phyloP scores from a whole-genome alignment of 2,888 invertebrate genomes.

The Anthoptus insignis region DNA sequence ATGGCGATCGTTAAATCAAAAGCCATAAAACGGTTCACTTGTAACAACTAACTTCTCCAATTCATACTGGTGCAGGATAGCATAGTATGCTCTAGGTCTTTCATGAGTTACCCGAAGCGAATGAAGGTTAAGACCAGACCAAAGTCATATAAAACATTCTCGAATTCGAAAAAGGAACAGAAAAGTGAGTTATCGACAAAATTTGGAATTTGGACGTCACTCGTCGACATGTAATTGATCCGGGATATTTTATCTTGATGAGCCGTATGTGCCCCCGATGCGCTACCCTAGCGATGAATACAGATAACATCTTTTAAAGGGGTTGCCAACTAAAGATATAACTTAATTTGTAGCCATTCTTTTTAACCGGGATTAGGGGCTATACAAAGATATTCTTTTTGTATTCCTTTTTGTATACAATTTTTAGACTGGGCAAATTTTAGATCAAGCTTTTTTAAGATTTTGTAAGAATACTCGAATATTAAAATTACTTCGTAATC shows the following conservation, averaged over 20 bases:
- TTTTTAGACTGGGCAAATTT: slow-evolving; percentile 61
- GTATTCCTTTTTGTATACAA: slow-evolving; percentile 64
- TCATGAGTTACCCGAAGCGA: too few relatives aligned
- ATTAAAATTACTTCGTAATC: slow-evolving; percentile 68
- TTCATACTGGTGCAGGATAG: too few relatives aligned
- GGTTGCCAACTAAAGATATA: slow-evolving; percentile 85
- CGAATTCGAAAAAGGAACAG: slow-evolving; percentile 57
- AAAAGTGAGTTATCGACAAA: slow-evolving; percentile 68
- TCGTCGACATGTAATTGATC: slow-evolving; percentile 84
- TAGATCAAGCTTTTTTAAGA: slow-evolving; percentile 74
- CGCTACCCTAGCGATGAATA: slow-evolving; percentile 79
- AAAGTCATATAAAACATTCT: slow-evolving; percentile 44
- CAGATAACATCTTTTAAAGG: slow-evolving; percentile 84
- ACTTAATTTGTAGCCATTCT: slow-evolving; percentile 86
- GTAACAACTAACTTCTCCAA: too few relatives aligned
- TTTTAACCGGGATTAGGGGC: slow-evolving; percentile 78
- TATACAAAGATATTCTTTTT: slow-evolving; percentile 70
- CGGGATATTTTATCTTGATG: slow-evolving; percentile 84
- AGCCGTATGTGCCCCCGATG: slow-evolving; percentile 79
- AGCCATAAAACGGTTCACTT: too few relatives aligned
- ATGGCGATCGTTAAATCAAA: too few relatives aligned
- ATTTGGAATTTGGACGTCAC: slow-evolving; percentile 78
- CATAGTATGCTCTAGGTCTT: too few relatives aligned
- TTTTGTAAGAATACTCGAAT: slow-evolving; percentile 58
- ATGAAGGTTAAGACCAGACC: too few relatives aligned